phyloP scores from a whole-genome alignment of 2,888 invertebrate species.

The Microdon myrmicae region DNA sequence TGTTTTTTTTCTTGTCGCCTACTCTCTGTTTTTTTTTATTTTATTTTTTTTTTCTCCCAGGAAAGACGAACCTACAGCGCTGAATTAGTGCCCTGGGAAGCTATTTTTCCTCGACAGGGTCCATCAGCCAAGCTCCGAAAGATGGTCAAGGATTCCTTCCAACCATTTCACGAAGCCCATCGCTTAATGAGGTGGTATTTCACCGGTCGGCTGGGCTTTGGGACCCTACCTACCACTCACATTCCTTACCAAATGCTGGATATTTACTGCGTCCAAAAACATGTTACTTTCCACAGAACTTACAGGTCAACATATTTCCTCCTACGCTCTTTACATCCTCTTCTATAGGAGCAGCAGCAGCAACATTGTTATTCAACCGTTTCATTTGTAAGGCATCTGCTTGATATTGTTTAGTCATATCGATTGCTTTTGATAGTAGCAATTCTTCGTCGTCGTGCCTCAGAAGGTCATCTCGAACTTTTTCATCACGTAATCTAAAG shows the following conservation, averaged over 20 bases:
- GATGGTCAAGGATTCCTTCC: no score
- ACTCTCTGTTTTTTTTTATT: no score
- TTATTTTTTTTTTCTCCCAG: no score
- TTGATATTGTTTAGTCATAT: background rate
- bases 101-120: no score
- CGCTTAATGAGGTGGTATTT: background rate
- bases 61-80: no score
- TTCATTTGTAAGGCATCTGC: constrained; percentile 2
- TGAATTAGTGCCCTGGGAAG: no score
- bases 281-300: constrained; percentile 4
- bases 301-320: background rate
- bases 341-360: background rate
- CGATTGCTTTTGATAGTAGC: constrained; percentile 4
- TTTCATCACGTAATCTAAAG: constrained; percentile 10
- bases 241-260: constrained; percentile 3
- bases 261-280: constrained; percentile 1
- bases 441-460: constrained; percentile 2
- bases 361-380: background rate
- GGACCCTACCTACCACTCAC: no score
- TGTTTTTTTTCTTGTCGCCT: background rate
- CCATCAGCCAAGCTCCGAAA: no score
- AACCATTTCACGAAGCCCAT: background rate
- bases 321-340: constrained; percentile 1
- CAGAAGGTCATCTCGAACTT: constrained; percentile 1
- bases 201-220: no score